Percentiles rank a stretch among this genome's conserved stretches.
phyloP scores from a whole-genome alignment of 2,888 invertebrate genomes.

The Papilio protenor region DNA sequence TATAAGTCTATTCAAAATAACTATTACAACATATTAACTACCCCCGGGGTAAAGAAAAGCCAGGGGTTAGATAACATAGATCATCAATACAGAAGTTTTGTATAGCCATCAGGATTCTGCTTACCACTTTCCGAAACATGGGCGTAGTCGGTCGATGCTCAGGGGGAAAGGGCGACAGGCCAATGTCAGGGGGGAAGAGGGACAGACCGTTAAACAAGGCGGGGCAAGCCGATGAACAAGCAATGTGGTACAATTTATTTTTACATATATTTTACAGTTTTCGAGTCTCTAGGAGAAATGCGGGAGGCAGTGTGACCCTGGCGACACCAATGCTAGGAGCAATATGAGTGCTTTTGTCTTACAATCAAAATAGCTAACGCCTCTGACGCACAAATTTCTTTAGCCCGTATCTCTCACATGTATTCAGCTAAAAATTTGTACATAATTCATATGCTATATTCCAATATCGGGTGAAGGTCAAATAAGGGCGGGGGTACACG shows the following conservation, averaged over 20 bases:
- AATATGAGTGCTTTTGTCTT: background rate
- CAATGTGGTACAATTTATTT: too few relatives aligned
- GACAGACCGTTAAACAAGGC: too few relatives aligned
- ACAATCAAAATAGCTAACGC: background rate
- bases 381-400: conserved; percentile 13
- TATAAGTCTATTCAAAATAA: background rate
- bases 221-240: too few relatives aligned
- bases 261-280: too few relatives aligned
- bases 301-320: too few relatives aligned
- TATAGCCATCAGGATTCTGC: background rate
- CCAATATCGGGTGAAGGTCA: conserved; percentile 38
- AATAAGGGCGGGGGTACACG: background rate
- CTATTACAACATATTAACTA: background rate
- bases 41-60: too few relatives aligned
- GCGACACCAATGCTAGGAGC: background rate
- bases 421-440: conserved; percentile 20
- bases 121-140: background rate
- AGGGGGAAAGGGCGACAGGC: too few relatives aligned
- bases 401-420: conserved; percentile 12
- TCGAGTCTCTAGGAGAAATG: too few relatives aligned
- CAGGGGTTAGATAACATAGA: too few relatives aligned
- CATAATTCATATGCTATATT: conserved; percentile 33
- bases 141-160: too few relatives aligned
- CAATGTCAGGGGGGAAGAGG: too few relatives aligned
- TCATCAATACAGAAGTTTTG: background rate